Base-by-base conservation (phyloP, 35 echinoderm and acorn worm genomes). In the Heliocidaris erythrogramma region DNA sequence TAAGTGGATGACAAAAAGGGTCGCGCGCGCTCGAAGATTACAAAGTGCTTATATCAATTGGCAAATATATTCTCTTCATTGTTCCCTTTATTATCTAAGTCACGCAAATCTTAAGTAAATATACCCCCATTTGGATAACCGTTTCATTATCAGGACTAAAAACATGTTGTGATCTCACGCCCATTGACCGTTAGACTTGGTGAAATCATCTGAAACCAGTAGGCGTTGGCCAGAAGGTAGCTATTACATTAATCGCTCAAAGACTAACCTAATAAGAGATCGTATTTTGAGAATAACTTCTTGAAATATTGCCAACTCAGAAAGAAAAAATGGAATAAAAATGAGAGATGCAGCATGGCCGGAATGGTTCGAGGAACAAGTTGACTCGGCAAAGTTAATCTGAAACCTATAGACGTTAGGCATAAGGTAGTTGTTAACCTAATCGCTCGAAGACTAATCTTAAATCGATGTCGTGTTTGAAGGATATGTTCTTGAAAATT, bases 51-150 rank as follows among this genome's bases (percentile, higher is more conserved):
- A 78, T 78, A 78, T 78, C 65, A 78, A 27, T 78, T 27, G 27
- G 65, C 27, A 21, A 78, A 78, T 24, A 78, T 24, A n/a, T 18
- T 7, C 27, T 78, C 65, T 27, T 78, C 65, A n/a, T 21, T 78
- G 65, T 78, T 78, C 8, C 17, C 7, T 78, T 78, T 0, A 27
- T 78, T 56, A 56, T 56, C 52, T 27, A n/a, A 78, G 65, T 78
- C 65, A 78, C 65, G 65, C 14, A 78, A 78, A 78, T 78, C 65
- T 78, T 78, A 78, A 78, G 65, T 18, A 78, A 78, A 78, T 78
- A 27, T 78, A 18, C 65, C 17, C 17, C 65, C 8, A n/a, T 78
- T 78, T 7, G 65, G 21, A 78, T 78, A 27, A 8, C 27, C 27
- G 65, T 18, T n/a, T 78, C 10, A 10, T 56, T 27, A 78, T 78